phyloP scores from a whole-genome alignment of 2,797 vertebrate species.

The Mormyrops boulengeri region DNA sequence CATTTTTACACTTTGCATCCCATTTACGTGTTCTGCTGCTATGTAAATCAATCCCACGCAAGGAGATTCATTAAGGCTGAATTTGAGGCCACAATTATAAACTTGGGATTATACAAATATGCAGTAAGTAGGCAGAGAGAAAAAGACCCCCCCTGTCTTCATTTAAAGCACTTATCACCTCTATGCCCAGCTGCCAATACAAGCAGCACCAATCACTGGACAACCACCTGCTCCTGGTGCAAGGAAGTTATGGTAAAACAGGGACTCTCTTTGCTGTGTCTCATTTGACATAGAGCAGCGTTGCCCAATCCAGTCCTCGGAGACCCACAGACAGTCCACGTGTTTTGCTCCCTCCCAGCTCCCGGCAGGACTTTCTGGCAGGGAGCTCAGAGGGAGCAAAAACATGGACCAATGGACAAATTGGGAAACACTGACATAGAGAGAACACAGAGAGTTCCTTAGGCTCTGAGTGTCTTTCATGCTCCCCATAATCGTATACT shows the following conservation, averaged over 20 bases:
- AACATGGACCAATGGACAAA: neutral
- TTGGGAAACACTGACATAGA: neutral
- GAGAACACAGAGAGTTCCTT: constrained; percentile 6
- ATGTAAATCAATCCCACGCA: neutral
- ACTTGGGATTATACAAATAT: neutral
- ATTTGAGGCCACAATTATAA: neutral
- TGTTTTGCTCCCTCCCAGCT: neutral
- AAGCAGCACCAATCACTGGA: neutral
- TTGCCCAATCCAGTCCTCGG: neutral
- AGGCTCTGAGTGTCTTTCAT: constrained; percentile 21
- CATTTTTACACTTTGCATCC: constrained; percentile 21
- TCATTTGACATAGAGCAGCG: neutral
- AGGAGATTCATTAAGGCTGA: neutral
- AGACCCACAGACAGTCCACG: neutral
- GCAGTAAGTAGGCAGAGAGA: neutral
- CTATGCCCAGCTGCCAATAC: neutral
- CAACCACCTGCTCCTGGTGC: neutral
- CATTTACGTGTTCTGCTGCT: neutral
- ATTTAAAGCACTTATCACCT: neutral
- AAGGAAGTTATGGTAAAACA: neutral
- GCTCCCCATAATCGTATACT: constrained; percentile 36
- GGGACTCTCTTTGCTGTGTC: neutral
- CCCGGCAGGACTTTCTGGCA: neutral
- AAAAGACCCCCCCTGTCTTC: neutral
- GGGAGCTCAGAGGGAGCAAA: neutral